Conservation (phyloP, 2,797 vertebrate species). For the Xenops minutus region DNA sequence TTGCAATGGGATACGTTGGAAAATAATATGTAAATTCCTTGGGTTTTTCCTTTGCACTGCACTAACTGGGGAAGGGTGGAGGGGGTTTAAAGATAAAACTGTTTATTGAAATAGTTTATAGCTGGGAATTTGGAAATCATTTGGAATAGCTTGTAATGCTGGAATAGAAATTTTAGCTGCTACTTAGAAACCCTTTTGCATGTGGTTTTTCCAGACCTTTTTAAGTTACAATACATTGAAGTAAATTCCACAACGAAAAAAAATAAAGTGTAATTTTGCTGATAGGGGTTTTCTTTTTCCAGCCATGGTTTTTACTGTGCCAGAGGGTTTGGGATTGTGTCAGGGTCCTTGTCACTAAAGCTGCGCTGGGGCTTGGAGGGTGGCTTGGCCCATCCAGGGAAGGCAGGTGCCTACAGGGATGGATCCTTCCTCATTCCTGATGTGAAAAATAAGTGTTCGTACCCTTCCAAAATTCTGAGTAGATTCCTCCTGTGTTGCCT, state of each 20-base stretch:
- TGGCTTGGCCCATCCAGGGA: not conserved
- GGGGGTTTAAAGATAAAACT: constrained; percentile 1
- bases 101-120: not conserved
- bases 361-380: not conserved
- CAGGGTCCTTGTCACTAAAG: not conserved
- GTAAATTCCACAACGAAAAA: constrained; percentile 63
- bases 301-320: constrained; percentile 76
- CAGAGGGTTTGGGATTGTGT: rapidly evolving
- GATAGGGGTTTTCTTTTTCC: constrained; percentile 63
- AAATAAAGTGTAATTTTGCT: constrained; percentile 81
- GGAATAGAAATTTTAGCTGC: constrained; percentile 66
- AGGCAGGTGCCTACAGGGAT: not conserved
- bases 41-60: constrained; percentile 60
- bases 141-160: constrained; percentile 35
- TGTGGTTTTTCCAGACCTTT: constrained; percentile 79
- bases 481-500: not conserved
- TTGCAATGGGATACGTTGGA: constrained; percentile 14
- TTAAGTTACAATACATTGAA: constrained; percentile 71
- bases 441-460: rapidly evolving
- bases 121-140: constrained; percentile 1
- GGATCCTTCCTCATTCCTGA: not conserved
- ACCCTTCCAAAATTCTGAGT: not conserved
- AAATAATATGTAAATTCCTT: constrained; percentile 54
- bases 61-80: constrained; percentile 28
- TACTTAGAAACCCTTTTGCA: constrained; percentile 81